phyloP scores from a whole-genome alignment of 2,888 invertebrate species.

The Luffia ferchaultella region DNA sequence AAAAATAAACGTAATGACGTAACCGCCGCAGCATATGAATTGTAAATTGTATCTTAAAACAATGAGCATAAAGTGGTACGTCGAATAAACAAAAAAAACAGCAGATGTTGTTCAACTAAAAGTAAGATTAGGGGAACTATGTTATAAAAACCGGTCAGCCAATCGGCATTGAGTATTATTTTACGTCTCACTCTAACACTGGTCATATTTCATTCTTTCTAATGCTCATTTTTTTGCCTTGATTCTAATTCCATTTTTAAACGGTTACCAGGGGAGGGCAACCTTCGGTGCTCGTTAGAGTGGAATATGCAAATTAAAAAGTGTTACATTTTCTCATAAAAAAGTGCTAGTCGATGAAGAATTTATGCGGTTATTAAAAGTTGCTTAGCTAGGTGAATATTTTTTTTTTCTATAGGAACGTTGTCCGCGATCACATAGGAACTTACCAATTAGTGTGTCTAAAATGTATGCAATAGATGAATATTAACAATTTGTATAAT shows the following conservation, averaged over 20 bases:
- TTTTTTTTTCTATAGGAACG: too few species aligned
- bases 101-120: constrained; percentile 52
- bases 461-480: too few species aligned
- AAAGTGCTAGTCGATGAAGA: background rate
- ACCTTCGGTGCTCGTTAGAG: constrained; percentile 28
- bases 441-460: too few species aligned
- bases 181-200: background rate
- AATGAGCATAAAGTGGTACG: background rate
- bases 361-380: background rate
- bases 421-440: too few species aligned
- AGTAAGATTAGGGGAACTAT: constrained; percentile 66
- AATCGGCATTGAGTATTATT: constrained; percentile 24
- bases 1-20: too few species aligned
- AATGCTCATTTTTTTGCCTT: constrained; percentile 62
- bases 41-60: too few species aligned
- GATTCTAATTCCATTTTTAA: constrained; percentile 64
- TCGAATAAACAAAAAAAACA: constrained; percentile 27
- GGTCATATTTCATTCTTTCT: constrained; percentile 40
- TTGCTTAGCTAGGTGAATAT: too few species aligned
- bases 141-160: constrained; percentile 62
- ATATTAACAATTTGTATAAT: too few species aligned
- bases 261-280: constrained; percentile 50
- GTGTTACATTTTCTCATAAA: background rate
- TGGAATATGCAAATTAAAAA: background rate
- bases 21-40: too few species aligned